Evolutionary conservation across 1,140 invertebrate genomes (phyloP), one percentile per base, ranked within the genome.

Genomic region (Anthonomus grandis): DNA sequence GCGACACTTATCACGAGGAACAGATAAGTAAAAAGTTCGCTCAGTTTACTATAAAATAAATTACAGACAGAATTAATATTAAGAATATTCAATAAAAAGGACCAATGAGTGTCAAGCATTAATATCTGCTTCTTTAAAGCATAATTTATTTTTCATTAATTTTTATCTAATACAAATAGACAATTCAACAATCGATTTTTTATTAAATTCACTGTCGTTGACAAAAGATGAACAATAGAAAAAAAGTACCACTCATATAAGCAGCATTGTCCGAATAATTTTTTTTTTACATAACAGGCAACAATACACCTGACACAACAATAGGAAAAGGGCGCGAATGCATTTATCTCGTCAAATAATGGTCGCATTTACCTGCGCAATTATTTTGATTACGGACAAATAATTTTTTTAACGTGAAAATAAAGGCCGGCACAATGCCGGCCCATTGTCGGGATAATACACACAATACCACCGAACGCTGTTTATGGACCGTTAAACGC

Each of bases 381-480:
- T 58, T 51, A 60, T 50, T 57, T 55, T 39, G 57, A 64, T 58
- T 60, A 31, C 52, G 23, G 46, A 57, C 55, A 57, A 60, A 49
- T 42, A 46, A 45, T 55, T 64, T 63, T 64, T 63, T 59, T n/a
- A n/a, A n/a, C 56, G 59, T 42, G 48, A 53, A 65, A 64, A 67
- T 47, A 55, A 44, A 67, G 64, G 56, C 46, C 52, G 47, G 36
- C 38, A 68, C 67, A 70, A 68, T 66, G 46, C 57, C 21, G 46
- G 54, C n/a, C n/a, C 59, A 68, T 68, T 68, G 65, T 70, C 62
- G 53, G 63, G 67, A 46, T 25, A 50, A n/a, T 59, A 68, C 63
- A n/a, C 57, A 68, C 64, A 69, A 70, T 65, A 62, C 62, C 60
- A 68, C n/a, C n/a, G n/a, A n/a, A n/a, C n/a, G n/a, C n/a, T 69